A percentile compares a stretch with the other conserved stretches of the same genome.
These are phyloP conservation scores for Maniola jurtina DNA, from an alignment of 1,140 invertebrate genomes.

Conservation along the genomic window DNA sequence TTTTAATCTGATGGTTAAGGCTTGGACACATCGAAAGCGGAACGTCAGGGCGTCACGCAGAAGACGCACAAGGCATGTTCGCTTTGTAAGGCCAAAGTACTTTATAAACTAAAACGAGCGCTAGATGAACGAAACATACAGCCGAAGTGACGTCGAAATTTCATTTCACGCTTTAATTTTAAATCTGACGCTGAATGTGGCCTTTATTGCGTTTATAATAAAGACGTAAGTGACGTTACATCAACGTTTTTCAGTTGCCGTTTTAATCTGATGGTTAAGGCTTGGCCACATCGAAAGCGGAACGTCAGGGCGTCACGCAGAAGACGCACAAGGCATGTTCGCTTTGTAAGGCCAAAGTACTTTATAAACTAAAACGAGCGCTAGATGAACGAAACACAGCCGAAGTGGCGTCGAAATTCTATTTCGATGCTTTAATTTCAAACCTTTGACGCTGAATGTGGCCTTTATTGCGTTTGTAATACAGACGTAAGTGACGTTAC, in stretches of 20 bases:
- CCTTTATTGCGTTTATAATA: slow-evolving; percentile 72
- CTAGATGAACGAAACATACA: slow-evolving; percentile 52
- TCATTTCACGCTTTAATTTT: slow-evolving; percentile 68
- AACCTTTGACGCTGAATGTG: slow-evolving; percentile 65
- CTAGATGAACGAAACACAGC: slow-evolving; percentile 50
- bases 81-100: no score
- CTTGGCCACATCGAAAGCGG: no score
- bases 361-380: slow-evolving; percentile 29
- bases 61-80: no score
- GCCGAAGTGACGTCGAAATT: slow-evolving; percentile 51
- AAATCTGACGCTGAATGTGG: slow-evolving; percentile 61
- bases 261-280: slow-evolving; percentile 43
- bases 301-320: no score
- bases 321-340: no score
- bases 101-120: slow-evolving; percentile 29
- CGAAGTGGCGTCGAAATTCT: slow-evolving; percentile 54
- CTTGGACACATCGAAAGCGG: no score
- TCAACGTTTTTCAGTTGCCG: slow-evolving; percentile 38
- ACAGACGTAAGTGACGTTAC: slow-evolving; percentile 54
- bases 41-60: no score
- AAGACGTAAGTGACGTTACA: slow-evolving; percentile 52
- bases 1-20: slow-evolving; percentile 43
- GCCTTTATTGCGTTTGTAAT: slow-evolving; percentile 71
- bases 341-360: no score
- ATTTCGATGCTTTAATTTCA: slow-evolving; percentile 66